Conservation (phyloP, 2,888 invertebrate species). For the Tolmerus cingulatus region DNA sequence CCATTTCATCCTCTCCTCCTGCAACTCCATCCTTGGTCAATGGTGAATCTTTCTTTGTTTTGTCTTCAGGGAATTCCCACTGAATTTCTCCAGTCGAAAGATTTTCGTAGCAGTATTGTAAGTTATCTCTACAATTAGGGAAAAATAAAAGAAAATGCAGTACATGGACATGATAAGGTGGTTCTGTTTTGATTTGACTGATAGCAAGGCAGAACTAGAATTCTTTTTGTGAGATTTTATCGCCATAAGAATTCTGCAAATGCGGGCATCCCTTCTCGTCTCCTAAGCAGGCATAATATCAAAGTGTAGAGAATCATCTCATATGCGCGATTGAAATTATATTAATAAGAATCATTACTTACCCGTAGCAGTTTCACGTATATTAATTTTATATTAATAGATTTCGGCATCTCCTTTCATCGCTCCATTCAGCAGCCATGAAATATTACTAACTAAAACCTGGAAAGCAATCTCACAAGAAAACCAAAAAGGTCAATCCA, state of each 20-base stretch:
- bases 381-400: slow-evolving; percentile 27
- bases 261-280: slow-evolving; percentile 24
- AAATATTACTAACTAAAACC: slow-evolving; percentile 33
- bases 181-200: slow-evolving; percentile 23
- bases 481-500: slow-evolving; percentile 18
- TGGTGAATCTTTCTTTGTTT: slow-evolving; percentile 58
- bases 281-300: slow-evolving; percentile 35
- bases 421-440: not conserved
- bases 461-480: slow-evolving; percentile 31
- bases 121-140: slow-evolving; percentile 68
- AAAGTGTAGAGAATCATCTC: slow-evolving; percentile 33
- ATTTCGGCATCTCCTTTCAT: not conserved
- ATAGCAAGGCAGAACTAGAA: not conserved
- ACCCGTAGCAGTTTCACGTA: slow-evolving; percentile 3
- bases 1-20: slow-evolving; percentile 66
- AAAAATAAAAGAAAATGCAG: slow-evolving; percentile 46
- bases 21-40: not conserved
- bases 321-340: slow-evolving; percentile 4
- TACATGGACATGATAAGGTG: slow-evolving; percentile 26
- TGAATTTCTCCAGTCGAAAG: slow-evolving; percentile 68
- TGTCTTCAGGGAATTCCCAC: slow-evolving; percentile 69
- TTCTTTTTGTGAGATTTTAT: not conserved
- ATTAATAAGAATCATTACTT: slow-evolving; percentile 29
- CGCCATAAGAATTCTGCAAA: not conserved
- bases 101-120: slow-evolving; percentile 74